These are phyloP conservation scores for Pomacea canaliculata DNA, from an alignment of 2,888 invertebrate species.

Conservation along the genomic window DNA sequence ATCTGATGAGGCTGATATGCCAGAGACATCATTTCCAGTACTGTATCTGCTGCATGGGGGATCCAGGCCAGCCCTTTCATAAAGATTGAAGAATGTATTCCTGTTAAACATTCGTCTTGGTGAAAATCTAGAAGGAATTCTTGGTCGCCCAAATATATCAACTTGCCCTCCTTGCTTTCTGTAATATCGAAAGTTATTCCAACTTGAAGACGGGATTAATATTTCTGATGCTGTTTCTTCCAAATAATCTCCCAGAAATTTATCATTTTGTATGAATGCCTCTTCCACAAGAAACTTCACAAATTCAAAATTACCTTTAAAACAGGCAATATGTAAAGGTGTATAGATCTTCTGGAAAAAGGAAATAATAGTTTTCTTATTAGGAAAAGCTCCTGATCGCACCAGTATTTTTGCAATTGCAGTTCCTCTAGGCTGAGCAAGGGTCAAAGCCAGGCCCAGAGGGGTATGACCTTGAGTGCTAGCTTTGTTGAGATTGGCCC, in stretches of 20 bases:
- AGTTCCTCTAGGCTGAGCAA: constrained; percentile 16
- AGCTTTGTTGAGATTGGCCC: constrained; percentile 42
- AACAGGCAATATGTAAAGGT: constrained; percentile 41
- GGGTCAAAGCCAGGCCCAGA: constrained; percentile 41
- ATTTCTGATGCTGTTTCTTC: no score
- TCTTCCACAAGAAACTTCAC: constrained; percentile 29
- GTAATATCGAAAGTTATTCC: no score
- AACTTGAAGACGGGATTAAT: no score
- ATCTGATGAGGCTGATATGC: no score
- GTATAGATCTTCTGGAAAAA: constrained; percentile 42
- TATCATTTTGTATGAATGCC: constrained; percentile 3
- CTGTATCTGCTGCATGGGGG: no score
- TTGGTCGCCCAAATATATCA: no score
- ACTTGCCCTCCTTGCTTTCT: no score
- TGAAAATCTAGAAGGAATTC: no score
- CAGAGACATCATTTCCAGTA: no score
- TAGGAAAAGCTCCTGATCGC: constrained; percentile 38
- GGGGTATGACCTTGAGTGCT: constrained; percentile 40
- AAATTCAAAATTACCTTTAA: constrained; percentile 29
- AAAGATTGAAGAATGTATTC: no score
- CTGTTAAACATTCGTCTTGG: no score
- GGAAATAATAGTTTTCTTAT: constrained; percentile 38
- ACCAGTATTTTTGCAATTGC: constrained; percentile 36
- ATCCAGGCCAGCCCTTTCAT: no score
- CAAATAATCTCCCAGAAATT: neutral